Percentiles rank a stretch among this genome's conserved stretches.
Evolutionary conservation across 1,140 invertebrate species (phyloP).

Genomic region (Drusus annulatus): DNA sequence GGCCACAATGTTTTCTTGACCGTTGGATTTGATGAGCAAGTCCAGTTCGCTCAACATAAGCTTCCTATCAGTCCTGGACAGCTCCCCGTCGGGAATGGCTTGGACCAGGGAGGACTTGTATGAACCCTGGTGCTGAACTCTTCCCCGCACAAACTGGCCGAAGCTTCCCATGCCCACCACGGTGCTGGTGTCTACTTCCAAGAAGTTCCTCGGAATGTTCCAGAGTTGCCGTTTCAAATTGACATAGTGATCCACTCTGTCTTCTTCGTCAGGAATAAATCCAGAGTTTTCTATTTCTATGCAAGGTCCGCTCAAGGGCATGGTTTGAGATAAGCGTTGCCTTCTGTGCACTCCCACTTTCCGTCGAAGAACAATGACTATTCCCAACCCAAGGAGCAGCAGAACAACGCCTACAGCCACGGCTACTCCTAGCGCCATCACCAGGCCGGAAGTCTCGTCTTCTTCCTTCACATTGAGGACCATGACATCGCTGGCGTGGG

Average conservation of each 20-base stretch:
- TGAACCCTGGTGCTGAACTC: constrained; percentile 73
- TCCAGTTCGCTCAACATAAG: constrained; percentile 83
- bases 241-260: constrained; percentile 79
- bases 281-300: constrained; percentile 77
- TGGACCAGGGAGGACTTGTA: constrained; percentile 65
- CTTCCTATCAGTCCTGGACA: constrained; percentile 76
- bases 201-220: constrained; percentile 79
- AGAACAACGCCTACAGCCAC: constrained; percentile 69
- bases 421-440: constrained; percentile 67
- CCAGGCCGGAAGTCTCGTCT: constrained; percentile 65
- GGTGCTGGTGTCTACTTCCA: constrained; percentile 78
- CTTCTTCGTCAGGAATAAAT: constrained; percentile 82
- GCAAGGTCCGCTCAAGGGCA: constrained; percentile 70
- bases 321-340: constrained; percentile 67
- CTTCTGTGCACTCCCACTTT: constrained; percentile 63
- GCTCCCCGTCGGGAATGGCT: constrained; percentile 72
- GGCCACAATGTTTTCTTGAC: constrained; percentile 80
- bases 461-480: constrained; percentile 67
- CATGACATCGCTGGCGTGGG: constrained; percentile 71
- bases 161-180: constrained; percentile 82
- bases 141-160: constrained; percentile 80
- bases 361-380: constrained; percentile 66
- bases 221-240: constrained; percentile 82
- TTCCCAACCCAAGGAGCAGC: constrained; percentile 65
- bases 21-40: constrained; percentile 77